Evolutionary conservation across 2,888 invertebrate species (phyloP), one percentile per base, ranked within the genome.

Genomic region (Phyllotreta striolata): DNA sequence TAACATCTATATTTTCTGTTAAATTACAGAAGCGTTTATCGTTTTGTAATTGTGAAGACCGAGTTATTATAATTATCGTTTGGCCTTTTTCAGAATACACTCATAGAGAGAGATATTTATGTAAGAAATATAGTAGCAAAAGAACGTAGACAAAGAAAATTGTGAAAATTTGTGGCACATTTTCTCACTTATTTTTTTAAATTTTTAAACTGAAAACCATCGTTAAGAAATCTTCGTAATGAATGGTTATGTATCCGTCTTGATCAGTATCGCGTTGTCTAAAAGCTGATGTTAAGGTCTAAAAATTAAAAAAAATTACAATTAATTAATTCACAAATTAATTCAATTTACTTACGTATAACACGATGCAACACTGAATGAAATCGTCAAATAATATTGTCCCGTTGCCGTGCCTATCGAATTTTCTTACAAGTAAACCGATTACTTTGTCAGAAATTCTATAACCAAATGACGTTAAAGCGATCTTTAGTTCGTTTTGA

Each of bases 331-430:
- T 41, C 10, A 1, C 1, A 6, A 4, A 6, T 10, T n/a, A 41
- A 10, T 41, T 41, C 2, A 41, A 41, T 41, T 40, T 67, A 88
- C 92, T 91, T 85, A 96, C 96, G 85, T 96, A 92, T 77, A 97
- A 84, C 58, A 93, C 91, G 67, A 98, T 89, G 80, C 96, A 96
- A 79, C 96, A 95, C 80, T 98, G 98, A 72, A 98, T 98, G 80
- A 98, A 98, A 81, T 99, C 98, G 84, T 99, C 98, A 83, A 99
- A 99, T 58, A 95, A 88, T 73, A 99, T 93, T 6, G 91, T 92
- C 38, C 95, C 95, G 56, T 86, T 84, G n/a, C 96, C 96, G 76
- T 89, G 91, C 70, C 98, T 86, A 83, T 98, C 98, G 83, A 97
- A 99, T 82, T 98, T 98, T 71, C 91, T 88, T 57, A 99, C 85